Evolutionary conservation across 2,113 vertebrate genomes (phyloP), one percentile per base, ranked within the genome.

Genomic region (Holacanthus passer): DNA sequence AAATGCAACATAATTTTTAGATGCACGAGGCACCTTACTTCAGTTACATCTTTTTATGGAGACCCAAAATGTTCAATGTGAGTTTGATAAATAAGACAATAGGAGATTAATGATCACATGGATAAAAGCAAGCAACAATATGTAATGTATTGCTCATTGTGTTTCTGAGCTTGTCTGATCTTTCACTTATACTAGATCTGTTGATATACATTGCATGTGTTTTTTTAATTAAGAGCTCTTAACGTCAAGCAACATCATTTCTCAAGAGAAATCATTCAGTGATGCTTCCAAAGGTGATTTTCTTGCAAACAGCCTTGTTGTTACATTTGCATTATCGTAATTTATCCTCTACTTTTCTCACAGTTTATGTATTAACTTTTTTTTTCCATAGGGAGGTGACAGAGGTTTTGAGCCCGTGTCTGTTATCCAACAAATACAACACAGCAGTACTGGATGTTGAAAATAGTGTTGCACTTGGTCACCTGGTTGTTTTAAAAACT

Each of bases 401-500:
- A 24, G 13, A 72, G 35, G 24, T 31, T 45, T 37, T 5, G 5
- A 59, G 48, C 4, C 12, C 12, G 1, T 17, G 10, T 1, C 22
- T 10, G 55, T 65, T 41, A 63, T 56, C 74, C 1, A 67, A 47
- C 47, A 64, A 19, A 55, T 60, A 1, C 20, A n/a, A 29, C 56
- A 31, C 20, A 22, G 53, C 1, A 32, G 17, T 2, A 60, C 5
- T 75, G 20, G 27, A 2, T 14, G 7, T 59, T 53, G 22, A 65
- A 52, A 64, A 56, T 2, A 59, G 48, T 43, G 13, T 37, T 31
- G 29, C 47, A 75, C 32, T 50, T 56, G 20, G 45, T 79, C 59
- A 72, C 50, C 22, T 56, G 45, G 10, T 11, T 79, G 45, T 68
- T 56, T 56, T 35, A 2, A 55, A 52, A 65, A 60, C 43, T 31